Evolutionary conservation across 2,113 vertebrate species (phyloP).

Genomic region (Alligator sinensis): DNA sequence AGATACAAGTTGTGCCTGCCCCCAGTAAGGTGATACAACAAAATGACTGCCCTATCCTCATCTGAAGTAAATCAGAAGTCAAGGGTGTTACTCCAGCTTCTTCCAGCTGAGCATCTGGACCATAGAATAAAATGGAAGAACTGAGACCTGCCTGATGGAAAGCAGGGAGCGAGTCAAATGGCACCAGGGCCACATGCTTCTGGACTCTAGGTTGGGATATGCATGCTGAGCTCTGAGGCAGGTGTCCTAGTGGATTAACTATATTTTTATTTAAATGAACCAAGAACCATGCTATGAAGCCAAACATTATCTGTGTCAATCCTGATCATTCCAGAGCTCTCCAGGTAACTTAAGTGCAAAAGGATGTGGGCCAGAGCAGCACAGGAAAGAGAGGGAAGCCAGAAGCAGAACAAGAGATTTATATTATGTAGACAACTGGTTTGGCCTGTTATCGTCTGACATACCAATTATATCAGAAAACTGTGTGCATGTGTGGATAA

Average conservation of each 20-base stretch:
- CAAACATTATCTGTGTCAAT: not conserved
- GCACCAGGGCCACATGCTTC: not conserved
- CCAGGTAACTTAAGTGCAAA: not conserved
- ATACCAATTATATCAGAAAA: not conserved
- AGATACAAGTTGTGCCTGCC: not conserved
- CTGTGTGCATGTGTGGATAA: not conserved
- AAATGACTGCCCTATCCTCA: not conserved
- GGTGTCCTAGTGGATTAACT: not conserved
- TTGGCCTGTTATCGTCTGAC: not conserved
- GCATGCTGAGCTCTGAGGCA: not conserved
- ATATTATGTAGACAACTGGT: not conserved
- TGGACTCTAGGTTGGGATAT: not conserved
- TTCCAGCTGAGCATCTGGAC: not conserved
- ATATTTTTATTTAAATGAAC: slow-evolving; percentile 18
- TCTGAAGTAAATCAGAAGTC: not conserved
- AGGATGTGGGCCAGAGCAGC: not conserved
- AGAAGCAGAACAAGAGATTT: not conserved
- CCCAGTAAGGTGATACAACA: not conserved
- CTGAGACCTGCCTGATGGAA: not conserved
- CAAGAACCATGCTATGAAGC: not conserved
- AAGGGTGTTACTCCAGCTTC: not conserved
- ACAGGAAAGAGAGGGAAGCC: not conserved
- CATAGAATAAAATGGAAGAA: not conserved
- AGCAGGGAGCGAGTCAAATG: not conserved
- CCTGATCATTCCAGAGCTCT: not conserved